Conservation (phyloP, 2,113 vertebrate species). For the Gorsachius goisagi region DNA sequence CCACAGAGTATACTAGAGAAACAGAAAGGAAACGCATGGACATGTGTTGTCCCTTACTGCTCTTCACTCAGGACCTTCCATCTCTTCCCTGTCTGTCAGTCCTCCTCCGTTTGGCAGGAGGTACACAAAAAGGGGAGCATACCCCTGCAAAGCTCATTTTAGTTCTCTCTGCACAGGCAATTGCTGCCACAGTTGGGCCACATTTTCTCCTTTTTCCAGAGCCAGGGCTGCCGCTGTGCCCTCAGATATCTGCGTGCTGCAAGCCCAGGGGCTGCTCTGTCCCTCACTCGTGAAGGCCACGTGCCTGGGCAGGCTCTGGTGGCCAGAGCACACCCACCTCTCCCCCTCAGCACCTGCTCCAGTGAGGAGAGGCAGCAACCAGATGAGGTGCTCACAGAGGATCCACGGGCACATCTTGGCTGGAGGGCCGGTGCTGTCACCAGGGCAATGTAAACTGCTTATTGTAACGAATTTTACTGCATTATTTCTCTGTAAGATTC, state of each 20-base stretch:
- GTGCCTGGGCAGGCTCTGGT: neutral
- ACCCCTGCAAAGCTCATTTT: neutral
- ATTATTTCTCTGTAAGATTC: neutral
- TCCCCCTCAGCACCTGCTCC: neutral
- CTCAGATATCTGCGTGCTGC: neutral
- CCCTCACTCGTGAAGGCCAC: neutral
- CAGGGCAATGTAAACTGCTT: neutral
- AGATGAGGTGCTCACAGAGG: too few relatives aligned
- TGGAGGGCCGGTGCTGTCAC: neutral
- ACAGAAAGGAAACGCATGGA: neutral
- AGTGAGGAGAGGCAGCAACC: neutral
- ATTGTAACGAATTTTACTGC: neutral
- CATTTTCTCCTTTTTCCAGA: neutral
- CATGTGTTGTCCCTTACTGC: neutral
- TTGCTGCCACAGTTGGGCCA: neutral
- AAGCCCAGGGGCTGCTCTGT: neutral
- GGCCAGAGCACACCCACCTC: neutral
- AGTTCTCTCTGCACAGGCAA: neutral
- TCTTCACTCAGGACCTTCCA: neutral
- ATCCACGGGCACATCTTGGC: neutral
- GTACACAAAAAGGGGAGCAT: neutral
- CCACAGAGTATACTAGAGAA: neutral
- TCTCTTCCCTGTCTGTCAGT: neutral
- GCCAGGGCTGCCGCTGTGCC: neutral
- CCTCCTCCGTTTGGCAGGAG: neutral